Evolutionary conservation across 2,888 invertebrate genomes (phyloP).

Genomic region (Philaethria dido): DNA sequence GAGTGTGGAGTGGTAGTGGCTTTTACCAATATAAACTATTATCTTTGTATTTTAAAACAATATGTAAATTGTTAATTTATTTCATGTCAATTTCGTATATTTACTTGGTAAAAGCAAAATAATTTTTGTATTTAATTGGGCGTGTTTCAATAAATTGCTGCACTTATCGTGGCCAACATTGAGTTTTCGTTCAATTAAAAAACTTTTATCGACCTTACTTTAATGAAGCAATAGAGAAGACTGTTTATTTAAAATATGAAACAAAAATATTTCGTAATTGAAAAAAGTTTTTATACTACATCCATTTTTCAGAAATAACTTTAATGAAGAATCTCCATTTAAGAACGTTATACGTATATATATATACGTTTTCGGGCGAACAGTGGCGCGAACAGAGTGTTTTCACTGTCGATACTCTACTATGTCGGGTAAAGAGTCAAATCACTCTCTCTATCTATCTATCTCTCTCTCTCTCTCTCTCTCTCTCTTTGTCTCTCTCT

Average conservation of each 20-base stretch:
- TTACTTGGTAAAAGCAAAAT: slow-evolving; percentile 1
- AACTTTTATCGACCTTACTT: slow-evolving; percentile 4
- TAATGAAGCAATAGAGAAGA: neutral
- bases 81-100: neutral
- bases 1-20: no score
- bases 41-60: neutral
- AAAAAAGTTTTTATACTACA: neutral
- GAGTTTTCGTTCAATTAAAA: slow-evolving; percentile 26
- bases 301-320: neutral
- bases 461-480: no score
- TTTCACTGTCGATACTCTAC: no score
- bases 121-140: slow-evolving; percentile 18
- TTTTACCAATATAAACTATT: neutral
- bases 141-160: slow-evolving; percentile 20
- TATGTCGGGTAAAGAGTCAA: no score
- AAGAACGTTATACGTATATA: neutral
- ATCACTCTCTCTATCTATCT: no score
- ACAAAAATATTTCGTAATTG: neutral
- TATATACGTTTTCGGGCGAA: no score
- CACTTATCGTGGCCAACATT: slow-evolving; percentile 31
- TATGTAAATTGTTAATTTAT: slow-evolving; percentile 11
- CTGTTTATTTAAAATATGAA: neutral
- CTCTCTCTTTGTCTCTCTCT: no score
- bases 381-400: no score
- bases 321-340: neutral